These are phyloP conservation scores for Acromyrmex heyeri DNA, from an alignment of 1,140 invertebrate genomes.

Conservation along the genomic window DNA sequence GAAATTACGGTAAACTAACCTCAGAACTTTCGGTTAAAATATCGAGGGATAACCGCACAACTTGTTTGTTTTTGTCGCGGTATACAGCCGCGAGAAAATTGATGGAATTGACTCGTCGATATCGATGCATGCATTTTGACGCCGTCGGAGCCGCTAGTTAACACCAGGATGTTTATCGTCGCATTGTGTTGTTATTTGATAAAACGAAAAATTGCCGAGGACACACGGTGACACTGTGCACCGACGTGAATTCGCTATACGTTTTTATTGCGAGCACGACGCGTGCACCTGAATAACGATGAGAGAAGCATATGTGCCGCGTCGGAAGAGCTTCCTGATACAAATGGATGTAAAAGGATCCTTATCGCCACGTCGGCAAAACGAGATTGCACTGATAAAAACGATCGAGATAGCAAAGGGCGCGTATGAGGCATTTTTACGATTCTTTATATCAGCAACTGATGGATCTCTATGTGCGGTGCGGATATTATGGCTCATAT, in stretches of 20 bases:
- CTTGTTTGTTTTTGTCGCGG: slow-evolving; percentile 35
- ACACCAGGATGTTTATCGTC: slow-evolving; percentile 10
- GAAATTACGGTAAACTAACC: slow-evolving; percentile 37
- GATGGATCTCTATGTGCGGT: not conserved
- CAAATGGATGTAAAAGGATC: slow-evolving; percentile 33
- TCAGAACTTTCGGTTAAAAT: slow-evolving; percentile 54
- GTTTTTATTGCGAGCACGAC: slow-evolving; percentile 22
- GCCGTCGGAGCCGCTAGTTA: not conserved
- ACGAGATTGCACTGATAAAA: slow-evolving; percentile 40
- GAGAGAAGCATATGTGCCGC: slow-evolving; percentile 4
- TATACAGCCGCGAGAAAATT: slow-evolving; percentile 16
- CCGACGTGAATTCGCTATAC: not conserved
- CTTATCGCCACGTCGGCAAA: slow-evolving; percentile 33
- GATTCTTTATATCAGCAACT: not conserved
- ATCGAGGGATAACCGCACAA: slow-evolving; percentile 27
- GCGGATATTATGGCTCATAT: not conserved
- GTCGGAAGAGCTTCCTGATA: not conserved
- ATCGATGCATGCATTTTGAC: slow-evolving; percentile 30
- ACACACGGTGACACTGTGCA: not conserved
- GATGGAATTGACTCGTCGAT: slow-evolving; percentile 36
- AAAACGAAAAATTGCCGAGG: slow-evolving; percentile 40
- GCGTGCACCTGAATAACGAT: slow-evolving; percentile 45
- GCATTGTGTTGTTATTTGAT: slow-evolving; percentile 27
- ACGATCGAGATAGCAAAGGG: not conserved
- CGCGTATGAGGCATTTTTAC: not conserved